Evolutionary conservation across 2,113 vertebrate genomes (phyloP).

Genomic region (Oophaga pumilio): DNA sequence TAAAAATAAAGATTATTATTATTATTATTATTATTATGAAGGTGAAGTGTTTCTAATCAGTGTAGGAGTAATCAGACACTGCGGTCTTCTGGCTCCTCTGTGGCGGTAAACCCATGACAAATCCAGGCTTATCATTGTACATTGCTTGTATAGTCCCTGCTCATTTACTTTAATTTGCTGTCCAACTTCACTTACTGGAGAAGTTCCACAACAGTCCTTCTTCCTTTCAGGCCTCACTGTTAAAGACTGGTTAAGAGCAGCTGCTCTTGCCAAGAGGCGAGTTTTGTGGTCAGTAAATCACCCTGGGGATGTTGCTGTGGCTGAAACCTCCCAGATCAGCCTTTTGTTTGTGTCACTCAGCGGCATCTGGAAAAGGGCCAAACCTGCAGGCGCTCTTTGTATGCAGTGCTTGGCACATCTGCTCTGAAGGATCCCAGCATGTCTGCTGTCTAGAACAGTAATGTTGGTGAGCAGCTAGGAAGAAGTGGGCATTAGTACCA

Average conservation of each 20-base stretch:
- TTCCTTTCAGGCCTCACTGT: conserved; percentile 17
- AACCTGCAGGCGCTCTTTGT: conserved; percentile 67
- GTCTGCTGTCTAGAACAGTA: conserved; percentile 64
- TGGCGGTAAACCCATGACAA: neutral
- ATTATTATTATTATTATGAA: too few relatives aligned
- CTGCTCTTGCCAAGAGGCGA: conserved; percentile 68
- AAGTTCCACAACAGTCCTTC: neutral
- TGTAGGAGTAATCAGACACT: too few relatives aligned
- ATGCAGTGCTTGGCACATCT: conserved; percentile 65
- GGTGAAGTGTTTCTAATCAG: too few relatives aligned
- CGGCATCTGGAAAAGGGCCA: conserved; percentile 66
- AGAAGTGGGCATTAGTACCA: neutral
- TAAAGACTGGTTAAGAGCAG: conserved; percentile 53
- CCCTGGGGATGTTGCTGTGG: conserved; percentile 63
- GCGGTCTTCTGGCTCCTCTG: too few relatives aligned
- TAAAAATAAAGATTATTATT: too few relatives aligned
- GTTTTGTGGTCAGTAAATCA: conserved; percentile 68
- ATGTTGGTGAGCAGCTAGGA: conserved; percentile 1
- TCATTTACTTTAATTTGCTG: neutral
- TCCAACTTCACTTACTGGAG: conserved; percentile 2
- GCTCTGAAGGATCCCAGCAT: conserved; percentile 61
- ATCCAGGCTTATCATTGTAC: neutral
- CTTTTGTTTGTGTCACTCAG: conserved; percentile 71
- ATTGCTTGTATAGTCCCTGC: neutral
- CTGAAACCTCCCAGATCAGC: conserved; percentile 66